These are phyloP conservation scores for Psittacula cyanocephala DNA, from an alignment of 2,113 vertebrate genomes.

Conservation along the genomic window DNA sequence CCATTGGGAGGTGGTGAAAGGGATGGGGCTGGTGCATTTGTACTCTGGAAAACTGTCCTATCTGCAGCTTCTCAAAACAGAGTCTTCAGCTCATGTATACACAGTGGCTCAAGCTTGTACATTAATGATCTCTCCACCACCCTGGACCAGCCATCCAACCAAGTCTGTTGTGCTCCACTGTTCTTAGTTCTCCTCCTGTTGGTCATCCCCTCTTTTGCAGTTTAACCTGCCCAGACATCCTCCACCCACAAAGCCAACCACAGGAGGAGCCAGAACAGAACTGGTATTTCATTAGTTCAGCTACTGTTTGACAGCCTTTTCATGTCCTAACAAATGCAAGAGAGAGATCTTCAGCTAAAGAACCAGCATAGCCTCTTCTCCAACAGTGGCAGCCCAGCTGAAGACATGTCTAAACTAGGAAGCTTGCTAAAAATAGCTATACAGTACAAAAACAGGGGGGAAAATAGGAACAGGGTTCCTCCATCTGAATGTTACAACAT, in stretches of 20 bases:
- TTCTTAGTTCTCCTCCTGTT: background rate
- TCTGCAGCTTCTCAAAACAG: background rate
- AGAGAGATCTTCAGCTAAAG: background rate
- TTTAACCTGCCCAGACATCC: background rate
- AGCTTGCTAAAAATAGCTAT: background rate
- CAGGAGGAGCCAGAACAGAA: background rate
- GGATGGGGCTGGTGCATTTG: background rate
- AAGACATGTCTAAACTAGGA: background rate
- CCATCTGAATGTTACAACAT: background rate
- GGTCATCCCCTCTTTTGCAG: background rate
- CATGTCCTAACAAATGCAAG: background rate
- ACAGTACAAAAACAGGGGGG: background rate
- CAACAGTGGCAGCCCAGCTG: background rate
- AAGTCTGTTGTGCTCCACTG: background rate
- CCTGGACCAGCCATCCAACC: background rate
- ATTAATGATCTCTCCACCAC: background rate
- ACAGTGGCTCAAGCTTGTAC: background rate
- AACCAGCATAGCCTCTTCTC: background rate
- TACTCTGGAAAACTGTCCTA: background rate
- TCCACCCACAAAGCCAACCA: background rate
- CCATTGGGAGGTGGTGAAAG: background rate
- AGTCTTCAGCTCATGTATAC: accelerated
- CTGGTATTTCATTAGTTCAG: background rate
- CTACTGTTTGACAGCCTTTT: background rate
- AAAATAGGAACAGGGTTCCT: background rate